phyloP scores from a whole-genome alignment of 1,140 invertebrate species.

The Drosophila nasuta region DNA sequence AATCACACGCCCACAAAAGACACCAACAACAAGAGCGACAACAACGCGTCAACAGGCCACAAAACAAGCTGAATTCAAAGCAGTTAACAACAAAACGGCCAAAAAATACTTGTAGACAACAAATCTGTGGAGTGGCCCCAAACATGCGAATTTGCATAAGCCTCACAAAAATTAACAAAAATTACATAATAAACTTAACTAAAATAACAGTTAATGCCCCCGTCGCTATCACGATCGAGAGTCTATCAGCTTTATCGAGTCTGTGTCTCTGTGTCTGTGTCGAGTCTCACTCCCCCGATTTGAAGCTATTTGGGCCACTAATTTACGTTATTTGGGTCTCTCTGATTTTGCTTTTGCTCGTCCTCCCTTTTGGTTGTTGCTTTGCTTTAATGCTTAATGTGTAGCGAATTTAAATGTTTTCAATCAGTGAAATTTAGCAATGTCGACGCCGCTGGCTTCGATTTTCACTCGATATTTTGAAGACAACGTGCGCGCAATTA shows the following conservation, averaged over 20 bases:
- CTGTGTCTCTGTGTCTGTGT: neutral
- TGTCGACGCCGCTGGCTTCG: constrained; percentile 12
- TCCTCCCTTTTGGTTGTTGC: constrained; percentile 5
- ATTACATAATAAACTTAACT: constrained; percentile 38
- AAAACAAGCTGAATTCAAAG: constrained; percentile 48
- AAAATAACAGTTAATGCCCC: constrained; percentile 29
- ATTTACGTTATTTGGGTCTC: constrained; percentile 44
- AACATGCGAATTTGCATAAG: constrained; percentile 55
- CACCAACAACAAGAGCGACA: constrained; percentile 21
- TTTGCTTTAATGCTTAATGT: constrained; percentile 31
- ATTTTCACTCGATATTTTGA: constrained; percentile 36
- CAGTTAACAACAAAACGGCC: constrained; percentile 52
- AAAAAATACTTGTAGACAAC: constrained; percentile 33
- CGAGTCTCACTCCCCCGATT: neutral
- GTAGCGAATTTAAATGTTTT: constrained; percentile 47
- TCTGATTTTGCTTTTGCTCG: neutral
- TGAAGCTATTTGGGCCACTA: constrained; percentile 32
- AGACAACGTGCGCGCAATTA: constrained; percentile 36
- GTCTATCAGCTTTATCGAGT: neutral
- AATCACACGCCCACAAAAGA: constrained; percentile 45
- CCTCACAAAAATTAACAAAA: constrained; percentile 32
- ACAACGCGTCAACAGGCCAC: constrained; percentile 25
- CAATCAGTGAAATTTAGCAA: constrained; percentile 51
- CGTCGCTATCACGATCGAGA: constrained; percentile 14
- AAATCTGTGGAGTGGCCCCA: constrained; percentile 28